Evolutionary conservation across 2,888 invertebrate genomes (phyloP), one percentile per base, ranked within the genome.

Genomic region (Cephus sareptanus): DNA sequence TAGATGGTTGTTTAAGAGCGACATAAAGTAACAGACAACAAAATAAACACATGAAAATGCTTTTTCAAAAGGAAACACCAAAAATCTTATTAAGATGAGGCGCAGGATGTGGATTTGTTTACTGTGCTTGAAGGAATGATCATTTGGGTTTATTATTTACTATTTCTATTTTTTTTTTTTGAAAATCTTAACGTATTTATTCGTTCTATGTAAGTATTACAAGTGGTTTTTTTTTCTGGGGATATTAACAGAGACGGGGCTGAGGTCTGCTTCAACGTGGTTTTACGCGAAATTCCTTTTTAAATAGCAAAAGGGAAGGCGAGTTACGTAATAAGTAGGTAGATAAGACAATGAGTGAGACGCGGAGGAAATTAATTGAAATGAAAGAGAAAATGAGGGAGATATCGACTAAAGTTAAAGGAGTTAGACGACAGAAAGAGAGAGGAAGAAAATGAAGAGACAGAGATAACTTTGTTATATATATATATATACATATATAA

Each of bases 101-200:
- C 56, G 23, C 23, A 23, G 23, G 56, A 56, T 23, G 9, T 6
- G 23, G 23, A 56, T 56, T 56, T 56, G 56, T 9, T 56, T 56
- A 23, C 23, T 23, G 56, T 9, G 23, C 56, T 56, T 23, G 56
- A 23, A 56, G 56, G 56, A 56, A 23, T 56, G 1, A 56, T 56
- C 9, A 1, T 23, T 56, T 56, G 56, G 56, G 23, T 56, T 56
- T 56, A 9, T 56, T 56, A 56, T 56, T 56, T 9, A 23, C 23
- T 56, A 9, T 56, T 23, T 15, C 40, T 15, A 33, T 33, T 33
- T 37, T 15, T 35, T 69, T 74, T 77, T 78, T 73, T 75, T 78
- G 76, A 78, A 78, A 78, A 78, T 76, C 78, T 78, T 78, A 78
- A 78, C 78, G 73, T 78, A 78, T 78, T 78, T 78, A 78, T 78